Evolutionary conservation across 2,888 invertebrate genomes (phyloP), one percentile per base, ranked within the genome.

Genomic region (Meiosimyza platycephala): DNA sequence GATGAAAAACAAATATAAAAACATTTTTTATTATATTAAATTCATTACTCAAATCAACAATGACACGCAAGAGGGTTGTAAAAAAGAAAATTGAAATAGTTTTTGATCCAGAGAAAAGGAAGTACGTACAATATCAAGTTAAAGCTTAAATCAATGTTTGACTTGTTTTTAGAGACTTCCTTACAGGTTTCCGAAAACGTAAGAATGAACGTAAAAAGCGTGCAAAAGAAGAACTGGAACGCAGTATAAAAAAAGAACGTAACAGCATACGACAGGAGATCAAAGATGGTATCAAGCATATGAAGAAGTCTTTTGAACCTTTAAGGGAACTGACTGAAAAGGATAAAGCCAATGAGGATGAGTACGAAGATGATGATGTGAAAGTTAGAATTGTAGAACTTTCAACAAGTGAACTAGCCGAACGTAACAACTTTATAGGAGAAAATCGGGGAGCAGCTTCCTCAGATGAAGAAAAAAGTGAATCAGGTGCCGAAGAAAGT

Each of bases 181-280:
- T 95, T 47, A 92, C 92, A 76, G 95, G 95, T 2, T 95, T 95
- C 84, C 93, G 91, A 62, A 95, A 94, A 87, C 89, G 95, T 76
- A 95, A 95, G 84, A 85, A 93, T 60, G 92, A 94, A 84, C 89
- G 95, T 62, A 91, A 92, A 82, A 92, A 93, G 79, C 91, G 92
- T 79, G 94, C 94, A 0, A 90, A 93, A 81, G 92, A 93, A 76
- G 90, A 94, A 77, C 85, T 95, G 51, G 90, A 93, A 78, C 88
- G 89, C 52, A 90, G 92, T 78, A 85, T 95, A 4, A 94, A 94
- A 84, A 93, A 92, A 80, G 95, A 95, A 83, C 90, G 90, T 75
- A 93, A 92, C 82, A 89, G 93, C 65, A 92, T 95, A 63, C 93
- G 93, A 81, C 89, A 90, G 76, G 93, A 94, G 88, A 93, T 94